Evolutionary conservation across 2,888 invertebrate genomes (phyloP).

Genomic region (Crossocerus cetratus): DNA sequence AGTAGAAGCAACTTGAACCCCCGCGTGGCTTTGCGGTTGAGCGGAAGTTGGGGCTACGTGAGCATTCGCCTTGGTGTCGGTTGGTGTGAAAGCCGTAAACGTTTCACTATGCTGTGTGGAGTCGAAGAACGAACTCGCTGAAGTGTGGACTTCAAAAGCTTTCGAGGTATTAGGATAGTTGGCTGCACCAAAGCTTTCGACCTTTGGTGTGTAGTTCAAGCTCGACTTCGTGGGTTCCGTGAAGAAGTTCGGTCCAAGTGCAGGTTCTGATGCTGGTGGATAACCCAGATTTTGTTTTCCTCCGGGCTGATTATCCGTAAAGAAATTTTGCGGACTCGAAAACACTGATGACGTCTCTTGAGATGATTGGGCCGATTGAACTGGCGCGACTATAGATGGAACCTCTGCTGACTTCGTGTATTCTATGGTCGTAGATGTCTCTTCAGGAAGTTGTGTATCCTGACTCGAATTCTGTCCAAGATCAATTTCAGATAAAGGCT

Average conservation of each 20-base stretch:
- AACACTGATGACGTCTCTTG: conserved; percentile 16
- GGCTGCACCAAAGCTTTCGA: not conserved
- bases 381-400: conserved; percentile 14
- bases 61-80: conserved; percentile 11
- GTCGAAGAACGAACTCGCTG: conserved; percentile 28
- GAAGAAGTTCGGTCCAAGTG: not conserved
- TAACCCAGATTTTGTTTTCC: conserved; percentile 6
- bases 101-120: not conserved
- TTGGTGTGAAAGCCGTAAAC: conserved; percentile 7
- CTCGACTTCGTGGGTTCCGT: conserved; percentile 7
- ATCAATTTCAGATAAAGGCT: conserved; percentile 27
- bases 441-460: not conserved
- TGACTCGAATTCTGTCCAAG: conserved; percentile 16
- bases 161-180: not conserved
- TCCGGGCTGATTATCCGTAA: conserved; percentile 13
- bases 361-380: conserved; percentile 26
- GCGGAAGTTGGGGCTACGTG: conserved; percentile 1
- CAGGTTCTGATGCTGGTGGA: not conserved
- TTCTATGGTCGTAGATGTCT: conserved; percentile 5
- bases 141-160: conserved; percentile 3
- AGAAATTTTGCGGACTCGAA: conserved; percentile 14
- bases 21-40: conserved; percentile 6
- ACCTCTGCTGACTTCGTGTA: not conserved
- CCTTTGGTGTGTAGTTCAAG: conserved; percentile 15
- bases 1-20: not conserved